Evolutionary conservation across 2,888 invertebrate genomes (phyloP).

Genomic region (Ethmia dodecea): DNA sequence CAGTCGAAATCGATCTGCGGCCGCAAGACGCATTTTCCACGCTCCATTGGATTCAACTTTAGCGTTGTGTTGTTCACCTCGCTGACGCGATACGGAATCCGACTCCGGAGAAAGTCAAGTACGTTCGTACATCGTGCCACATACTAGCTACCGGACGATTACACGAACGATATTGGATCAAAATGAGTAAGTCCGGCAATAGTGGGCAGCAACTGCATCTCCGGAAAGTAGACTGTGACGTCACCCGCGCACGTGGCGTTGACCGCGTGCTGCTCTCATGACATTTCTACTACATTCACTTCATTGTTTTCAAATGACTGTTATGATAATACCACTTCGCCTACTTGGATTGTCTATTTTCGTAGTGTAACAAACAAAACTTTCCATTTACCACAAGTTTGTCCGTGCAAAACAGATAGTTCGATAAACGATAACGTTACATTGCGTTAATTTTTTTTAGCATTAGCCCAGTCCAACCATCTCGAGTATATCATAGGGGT

Average conservation of each 20-base stretch:
- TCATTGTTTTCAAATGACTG: too few species aligned
- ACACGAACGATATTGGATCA: slow-evolving; percentile 60
- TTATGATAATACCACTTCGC: too few species aligned
- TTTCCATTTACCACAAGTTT: too few species aligned
- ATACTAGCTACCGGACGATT: slow-evolving; percentile 47
- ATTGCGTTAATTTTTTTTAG: slow-evolving; percentile 26
- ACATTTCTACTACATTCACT: slow-evolving; percentile 27
- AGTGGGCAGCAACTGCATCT: slow-evolving; percentile 30
- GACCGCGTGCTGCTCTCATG: slow-evolving; percentile 31
- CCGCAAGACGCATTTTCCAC: slow-evolving; percentile 43
- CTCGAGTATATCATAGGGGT: slow-evolving; percentile 33
- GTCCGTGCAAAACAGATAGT: too few species aligned
- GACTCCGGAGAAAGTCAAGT: slow-evolving; percentile 69
- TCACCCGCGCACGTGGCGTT: slow-evolving; percentile 40
- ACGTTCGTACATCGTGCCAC: slow-evolving; percentile 57
- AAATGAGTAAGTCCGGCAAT: slow-evolving; percentile 56
- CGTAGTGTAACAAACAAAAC: too few species aligned
- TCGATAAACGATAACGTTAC: slow-evolving; percentile 27
- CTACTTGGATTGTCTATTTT: too few species aligned
- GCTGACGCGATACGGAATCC: slow-evolving; percentile 66
- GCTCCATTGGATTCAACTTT: slow-evolving; percentile 59
- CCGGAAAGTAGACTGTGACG: slow-evolving; percentile 50
- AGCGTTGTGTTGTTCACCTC: slow-evolving; percentile 64
- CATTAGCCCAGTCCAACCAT: too few species aligned
- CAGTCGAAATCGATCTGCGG: slow-evolving; percentile 62